Evolutionary conservation across 2,113 vertebrate species (phyloP).

Genomic region (Narcine bancroftii): DNA sequence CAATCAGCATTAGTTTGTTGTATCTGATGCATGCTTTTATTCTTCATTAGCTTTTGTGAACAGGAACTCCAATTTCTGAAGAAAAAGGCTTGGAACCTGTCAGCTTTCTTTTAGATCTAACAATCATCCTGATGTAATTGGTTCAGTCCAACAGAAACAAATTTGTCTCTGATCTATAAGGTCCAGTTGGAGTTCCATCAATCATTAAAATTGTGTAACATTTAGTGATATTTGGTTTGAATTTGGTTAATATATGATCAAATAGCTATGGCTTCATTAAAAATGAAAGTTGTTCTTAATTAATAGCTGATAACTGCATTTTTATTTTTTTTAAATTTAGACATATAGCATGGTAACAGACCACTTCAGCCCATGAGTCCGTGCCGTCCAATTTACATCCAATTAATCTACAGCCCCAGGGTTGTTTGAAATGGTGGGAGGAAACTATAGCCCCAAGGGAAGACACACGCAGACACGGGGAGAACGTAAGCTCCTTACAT

Average conservation of each 20-base stretch:
- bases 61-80: not conserved
- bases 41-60: conserved; percentile 4
- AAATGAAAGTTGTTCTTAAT: not conserved
- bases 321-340: no score
- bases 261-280: not conserved
- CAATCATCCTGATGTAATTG: not conserved
- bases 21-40: not conserved
- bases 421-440: no score
- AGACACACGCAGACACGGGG: no score
- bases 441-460: no score
- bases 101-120: not conserved
- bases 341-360: no score
- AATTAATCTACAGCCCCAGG: no score
- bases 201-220: not conserved
- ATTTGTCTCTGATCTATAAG: not conserved
- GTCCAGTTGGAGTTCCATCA: not conserved
- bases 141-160: not conserved
- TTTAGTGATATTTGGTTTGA: not conserved
- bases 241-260: not conserved
- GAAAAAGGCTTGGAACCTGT: not conserved
- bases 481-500: no score
- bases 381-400: no score
- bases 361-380: no score
- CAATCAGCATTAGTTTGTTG: not conserved
- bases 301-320: not conserved